phyloP scores from a whole-genome alignment of 2,113 vertebrate species.

The Parotia lawesii region DNA sequence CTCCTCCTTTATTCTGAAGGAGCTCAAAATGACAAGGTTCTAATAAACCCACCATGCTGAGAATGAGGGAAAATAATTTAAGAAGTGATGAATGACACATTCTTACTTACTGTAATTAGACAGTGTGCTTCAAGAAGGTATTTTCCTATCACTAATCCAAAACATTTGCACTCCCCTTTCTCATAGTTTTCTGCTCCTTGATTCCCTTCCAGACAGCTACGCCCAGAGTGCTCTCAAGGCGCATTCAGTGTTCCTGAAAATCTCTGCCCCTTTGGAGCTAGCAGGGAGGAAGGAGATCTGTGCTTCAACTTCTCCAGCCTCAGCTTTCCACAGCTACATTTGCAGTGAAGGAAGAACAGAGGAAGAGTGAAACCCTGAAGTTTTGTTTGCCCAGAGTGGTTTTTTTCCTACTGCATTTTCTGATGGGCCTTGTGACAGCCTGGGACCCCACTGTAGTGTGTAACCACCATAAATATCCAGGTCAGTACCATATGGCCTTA shows the following conservation, averaged over 20 bases:
- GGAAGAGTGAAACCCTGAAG: background rate
- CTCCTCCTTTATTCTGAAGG: background rate
- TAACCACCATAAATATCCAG: background rate
- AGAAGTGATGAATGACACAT: constrained; percentile 14
- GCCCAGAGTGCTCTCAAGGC: background rate
- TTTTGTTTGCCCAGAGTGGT: background rate
- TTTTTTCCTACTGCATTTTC: background rate
- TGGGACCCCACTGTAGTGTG: background rate
- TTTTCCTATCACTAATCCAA: background rate
- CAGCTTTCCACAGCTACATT: background rate
- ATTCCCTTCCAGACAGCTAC: background rate
- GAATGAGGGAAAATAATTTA: background rate
- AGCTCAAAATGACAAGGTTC: background rate
- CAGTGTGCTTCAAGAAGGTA: background rate
- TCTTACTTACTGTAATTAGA: constrained; percentile 12
- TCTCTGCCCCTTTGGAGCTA: background rate
- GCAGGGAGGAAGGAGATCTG: background rate
- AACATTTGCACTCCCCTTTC: background rate
- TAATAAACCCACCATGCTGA: background rate
- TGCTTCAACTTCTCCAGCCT: background rate
- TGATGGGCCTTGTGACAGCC: background rate
- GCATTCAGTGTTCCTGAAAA: background rate
- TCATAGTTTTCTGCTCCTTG: background rate
- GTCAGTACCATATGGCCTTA: background rate
- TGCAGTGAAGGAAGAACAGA: background rate